Base-by-base conservation (phyloP, 2,113 vertebrate species). In the Carassius gibelio region DNA sequence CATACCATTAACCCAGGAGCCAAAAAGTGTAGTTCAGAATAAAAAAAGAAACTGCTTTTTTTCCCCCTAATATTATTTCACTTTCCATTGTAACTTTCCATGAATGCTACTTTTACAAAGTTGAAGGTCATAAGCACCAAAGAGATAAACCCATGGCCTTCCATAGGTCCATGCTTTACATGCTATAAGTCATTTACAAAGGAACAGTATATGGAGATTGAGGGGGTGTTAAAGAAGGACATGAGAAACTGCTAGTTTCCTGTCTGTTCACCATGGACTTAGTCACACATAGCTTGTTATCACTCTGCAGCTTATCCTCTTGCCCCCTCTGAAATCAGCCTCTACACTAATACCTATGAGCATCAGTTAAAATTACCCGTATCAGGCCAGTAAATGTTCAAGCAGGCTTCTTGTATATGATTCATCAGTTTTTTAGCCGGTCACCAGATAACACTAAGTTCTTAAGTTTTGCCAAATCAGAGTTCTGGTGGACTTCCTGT, bases 401-500 rank as follows among this genome's bases (percentile, higher is more conserved):
- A 62, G 74, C 50, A 80, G 80, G 64, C 21, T 59, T 79, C 52
- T 66, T 84, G 21, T 57, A 48, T 38, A 52, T 86, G 84, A 86
- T 88, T 88, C 87, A 86, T 38, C 10, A 66, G 23, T 68, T 88
- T 82, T 88, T 59, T 19, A 78, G 9, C 8, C 55, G 48, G 42
- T 55, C 75, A 74, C 75, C 61, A 75, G 6, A n/a, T 75, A 21
- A 75, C 45, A 75, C 68, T 7, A 78, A 78, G 30, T 78, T 10
- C n/a, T 66, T 59, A 79, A 55, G 50, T 85, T 75, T 57, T 66
- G 21, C 34, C 42, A 84, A 82, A 38, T 75, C 59, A 85, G 34
- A 84, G 8, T 36, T 87, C 79, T 75, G 10, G 45, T 57, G 66
- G 48, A 71, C 69, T 83, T 88, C 81, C 81, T 86, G 84, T 77